phyloP scores from a whole-genome alignment of 1,140 invertebrate species.

The Cardiocondyla obscurior region DNA sequence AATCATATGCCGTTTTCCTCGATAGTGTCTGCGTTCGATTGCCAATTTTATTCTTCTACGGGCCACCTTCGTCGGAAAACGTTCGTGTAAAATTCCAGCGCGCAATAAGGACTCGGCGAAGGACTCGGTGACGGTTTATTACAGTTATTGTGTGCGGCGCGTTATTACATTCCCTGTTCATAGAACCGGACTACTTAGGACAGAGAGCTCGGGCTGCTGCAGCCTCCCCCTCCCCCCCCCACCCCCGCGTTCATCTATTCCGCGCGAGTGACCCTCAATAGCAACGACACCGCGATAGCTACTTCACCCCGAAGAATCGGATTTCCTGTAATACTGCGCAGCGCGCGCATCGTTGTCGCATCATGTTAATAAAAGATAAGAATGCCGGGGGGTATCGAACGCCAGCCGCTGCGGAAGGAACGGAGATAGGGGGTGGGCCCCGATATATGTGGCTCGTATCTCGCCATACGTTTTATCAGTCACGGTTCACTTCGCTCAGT shows the following conservation, averaged over 20 bases:
- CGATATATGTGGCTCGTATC: slow-evolving; percentile 16
- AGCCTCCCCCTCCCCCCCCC: no score
- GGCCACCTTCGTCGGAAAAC: neutral
- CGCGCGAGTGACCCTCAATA: slow-evolving; percentile 20
- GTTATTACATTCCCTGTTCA: slow-evolving; percentile 55
- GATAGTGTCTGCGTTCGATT: neutral
- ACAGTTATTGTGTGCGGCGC: slow-evolving; percentile 20
- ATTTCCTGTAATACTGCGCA: slow-evolving; percentile 41
- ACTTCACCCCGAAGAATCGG: slow-evolving; percentile 25
- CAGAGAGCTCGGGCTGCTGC: no score
- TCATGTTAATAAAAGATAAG: slow-evolving; percentile 57
- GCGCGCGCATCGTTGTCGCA: slow-evolving; percentile 32
- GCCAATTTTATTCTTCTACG: no score
- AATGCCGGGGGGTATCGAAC: slow-evolving; percentile 29
- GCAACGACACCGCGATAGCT: slow-evolving; percentile 31
- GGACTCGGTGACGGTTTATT: slow-evolving; percentile 47
- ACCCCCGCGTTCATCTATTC: slow-evolving; percentile 30
- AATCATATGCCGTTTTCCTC: neutral
- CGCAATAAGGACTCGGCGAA: slow-evolving; percentile 27
- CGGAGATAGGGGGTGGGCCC: neutral
- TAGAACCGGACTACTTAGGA: slow-evolving; percentile 25
- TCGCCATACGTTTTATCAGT: slow-evolving; percentile 52
- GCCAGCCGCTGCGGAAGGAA: neutral
- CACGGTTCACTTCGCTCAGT: slow-evolving; percentile 46
- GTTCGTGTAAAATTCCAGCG: neutral